phyloP scores from a whole-genome alignment of 1,140 invertebrate genomes.

The Arctopsyche grandis region DNA sequence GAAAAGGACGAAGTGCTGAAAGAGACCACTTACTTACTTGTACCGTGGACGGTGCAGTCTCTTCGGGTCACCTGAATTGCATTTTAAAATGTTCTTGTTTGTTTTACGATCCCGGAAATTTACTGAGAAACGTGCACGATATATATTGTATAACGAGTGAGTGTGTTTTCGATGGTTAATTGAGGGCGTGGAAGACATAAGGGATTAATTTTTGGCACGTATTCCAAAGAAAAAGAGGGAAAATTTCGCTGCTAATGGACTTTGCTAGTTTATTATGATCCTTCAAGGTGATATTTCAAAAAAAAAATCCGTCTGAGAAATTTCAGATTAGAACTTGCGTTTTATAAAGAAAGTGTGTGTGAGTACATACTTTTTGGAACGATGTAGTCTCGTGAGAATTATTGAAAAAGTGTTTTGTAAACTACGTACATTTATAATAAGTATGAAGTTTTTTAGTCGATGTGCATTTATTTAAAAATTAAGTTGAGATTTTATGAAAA shows the following conservation, averaged over 20 bases:
- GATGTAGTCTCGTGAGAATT: too few species aligned
- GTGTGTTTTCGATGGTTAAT: too few species aligned
- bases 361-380: too few species aligned
- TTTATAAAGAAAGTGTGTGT: not conserved
- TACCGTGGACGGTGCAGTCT: not conserved
- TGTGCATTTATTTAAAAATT: too few species aligned
- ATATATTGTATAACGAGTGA: too few species aligned
- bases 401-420: too few species aligned
- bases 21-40: not conserved
- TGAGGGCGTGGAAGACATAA: not conserved
- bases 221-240: not conserved
- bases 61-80: not conserved
- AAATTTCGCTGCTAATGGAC: not conserved
- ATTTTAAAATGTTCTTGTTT: too few species aligned
- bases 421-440: too few species aligned
- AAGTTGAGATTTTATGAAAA: too few species aligned
- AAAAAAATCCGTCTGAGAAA: not conserved
- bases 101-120: too few species aligned
- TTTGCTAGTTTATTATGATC: conserved; percentile 1
- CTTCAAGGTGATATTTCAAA: not conserved
- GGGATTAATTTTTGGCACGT: not conserved
- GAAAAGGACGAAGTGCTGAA: conserved; percentile 45
- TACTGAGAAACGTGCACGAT: too few species aligned
- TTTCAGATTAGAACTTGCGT: not conserved
- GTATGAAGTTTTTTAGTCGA: too few species aligned